Evolutionary conservation across 2,797 vertebrate genomes (phyloP), one percentile per base, ranked within the genome.

Genomic region (Anabacerthia variegaticeps): DNA sequence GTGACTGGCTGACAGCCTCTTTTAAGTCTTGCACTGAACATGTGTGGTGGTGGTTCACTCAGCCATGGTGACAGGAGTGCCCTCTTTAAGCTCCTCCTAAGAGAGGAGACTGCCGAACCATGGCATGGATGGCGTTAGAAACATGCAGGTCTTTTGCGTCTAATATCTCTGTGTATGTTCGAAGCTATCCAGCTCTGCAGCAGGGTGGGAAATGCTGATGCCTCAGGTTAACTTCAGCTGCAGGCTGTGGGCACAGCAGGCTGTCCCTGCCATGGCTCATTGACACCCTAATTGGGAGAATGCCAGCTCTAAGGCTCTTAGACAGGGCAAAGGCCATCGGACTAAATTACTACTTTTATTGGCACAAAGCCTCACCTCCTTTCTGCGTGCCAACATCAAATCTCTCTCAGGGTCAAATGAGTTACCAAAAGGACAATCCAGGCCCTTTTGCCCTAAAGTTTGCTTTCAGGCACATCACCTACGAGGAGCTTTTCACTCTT

Each of bases 101-200:
- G n/a, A n/a, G 12, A 87, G 30, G 7, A 27, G 9, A 37, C 24
- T 26, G 65, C 56, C 34, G 56, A 92, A 18, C 30, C 4, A 1
- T 1, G 44, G 44, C 51, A 63, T 3, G 41, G 41, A 52, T 0
- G 0, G 1, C 7, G 30, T 14, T 9, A n/a, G 72, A 67, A 82
- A 72, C 12, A 13, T 2, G 20, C 28, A 85, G 52, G 7, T 7
- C 7, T 56, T 69, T 27, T 14, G 20, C 48, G 9, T 39, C 61
- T 27, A 18, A 39, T 14, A 18, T 10, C 56, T 37, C 21, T 10
- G 24, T 7, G 2, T 3, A 34, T 23, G 15, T 72, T 84, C 44
- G 65, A 48, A 92, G 61, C 48, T 12, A 13, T 0, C 26, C 54
- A 73, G 67, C 52, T 71, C 65, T 62, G 22, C 43, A 54, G 76